Conservation (phyloP, 2,797 vertebrate species). For the Iguana delicatissima region DNA sequence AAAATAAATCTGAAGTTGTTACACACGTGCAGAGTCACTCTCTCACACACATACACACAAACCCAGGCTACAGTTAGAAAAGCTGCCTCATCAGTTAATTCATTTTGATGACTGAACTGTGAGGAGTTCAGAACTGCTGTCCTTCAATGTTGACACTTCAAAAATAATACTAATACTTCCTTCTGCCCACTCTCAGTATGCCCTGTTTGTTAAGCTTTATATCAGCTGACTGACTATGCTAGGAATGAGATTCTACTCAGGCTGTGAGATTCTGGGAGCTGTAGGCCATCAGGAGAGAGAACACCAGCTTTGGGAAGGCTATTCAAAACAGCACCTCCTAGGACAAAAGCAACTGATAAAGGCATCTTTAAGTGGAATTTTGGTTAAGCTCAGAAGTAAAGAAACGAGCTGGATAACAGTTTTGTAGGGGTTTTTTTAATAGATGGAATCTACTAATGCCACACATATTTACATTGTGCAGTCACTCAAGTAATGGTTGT, state of each 20-base stretch:
- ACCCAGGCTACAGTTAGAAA: background rate
- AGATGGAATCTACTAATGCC: background rate
- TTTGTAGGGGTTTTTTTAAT: background rate
- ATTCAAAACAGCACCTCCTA: background rate
- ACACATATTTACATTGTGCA: background rate
- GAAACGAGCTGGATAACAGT: background rate
- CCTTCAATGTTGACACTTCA: background rate
- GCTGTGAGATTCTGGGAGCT: no score
- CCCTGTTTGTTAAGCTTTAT: constrained; percentile 10
- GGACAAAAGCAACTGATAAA: background rate
- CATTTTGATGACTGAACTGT: background rate
- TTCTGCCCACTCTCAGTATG: background rate
- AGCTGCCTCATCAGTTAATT: background rate
- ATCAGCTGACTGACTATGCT: background rate
- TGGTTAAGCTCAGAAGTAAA: background rate
- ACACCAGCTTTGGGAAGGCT: background rate
- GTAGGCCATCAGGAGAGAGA: background rate
- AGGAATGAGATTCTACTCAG: no score
- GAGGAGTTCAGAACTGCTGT: constrained; percentile 19
- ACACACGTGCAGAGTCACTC: no score
- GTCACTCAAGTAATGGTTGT: background rate
- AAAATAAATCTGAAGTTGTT: no score
- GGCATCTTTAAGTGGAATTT: background rate
- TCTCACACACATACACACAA: no score
- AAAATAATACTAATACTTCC: background rate